These are phyloP conservation scores for Vireo altiloquus DNA, from an alignment of 2,113 vertebrate genomes.

Conservation along the genomic window DNA sequence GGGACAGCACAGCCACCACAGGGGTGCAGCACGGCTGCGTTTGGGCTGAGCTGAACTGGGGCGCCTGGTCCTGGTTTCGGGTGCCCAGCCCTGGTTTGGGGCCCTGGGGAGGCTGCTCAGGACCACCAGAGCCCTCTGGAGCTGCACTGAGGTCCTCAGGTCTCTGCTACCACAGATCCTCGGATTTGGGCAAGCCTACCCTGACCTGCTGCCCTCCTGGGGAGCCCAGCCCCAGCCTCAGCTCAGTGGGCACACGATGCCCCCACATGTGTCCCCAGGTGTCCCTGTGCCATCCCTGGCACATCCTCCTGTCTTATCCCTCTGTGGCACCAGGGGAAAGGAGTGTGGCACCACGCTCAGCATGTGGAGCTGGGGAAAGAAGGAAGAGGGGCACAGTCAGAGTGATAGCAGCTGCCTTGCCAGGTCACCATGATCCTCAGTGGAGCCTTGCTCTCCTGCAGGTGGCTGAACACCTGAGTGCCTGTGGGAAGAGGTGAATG, in stretches of 20 bases:
- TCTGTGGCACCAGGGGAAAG: background rate
- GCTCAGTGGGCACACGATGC: rapidly evolving
- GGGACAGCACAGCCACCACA: background rate
- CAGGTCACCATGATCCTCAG: background rate
- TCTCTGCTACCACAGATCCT: background rate
- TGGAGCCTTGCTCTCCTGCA: background rate
- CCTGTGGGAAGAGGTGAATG: background rate
- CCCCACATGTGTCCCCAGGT: too few relatives aligned
- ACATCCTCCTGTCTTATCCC: background rate
- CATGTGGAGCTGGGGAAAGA: background rate
- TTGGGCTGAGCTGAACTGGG: background rate
- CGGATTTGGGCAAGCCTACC: rapidly evolving
- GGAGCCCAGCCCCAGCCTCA: rapidly evolving
- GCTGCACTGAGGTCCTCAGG: background rate
- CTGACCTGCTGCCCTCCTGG: rapidly evolving
- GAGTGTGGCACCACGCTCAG: background rate
- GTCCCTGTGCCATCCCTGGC: background rate
- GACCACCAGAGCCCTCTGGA: rapidly evolving
- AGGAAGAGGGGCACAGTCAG: background rate
- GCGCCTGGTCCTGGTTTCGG: too few relatives aligned
- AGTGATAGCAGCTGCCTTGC: background rate
- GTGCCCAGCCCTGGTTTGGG: background rate
- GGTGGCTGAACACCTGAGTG: background rate
- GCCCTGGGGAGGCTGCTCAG: rapidly evolving
- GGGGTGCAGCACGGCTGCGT: background rate